Conservation (phyloP, 2,888 invertebrate species). For the Patella depressa region DNA sequence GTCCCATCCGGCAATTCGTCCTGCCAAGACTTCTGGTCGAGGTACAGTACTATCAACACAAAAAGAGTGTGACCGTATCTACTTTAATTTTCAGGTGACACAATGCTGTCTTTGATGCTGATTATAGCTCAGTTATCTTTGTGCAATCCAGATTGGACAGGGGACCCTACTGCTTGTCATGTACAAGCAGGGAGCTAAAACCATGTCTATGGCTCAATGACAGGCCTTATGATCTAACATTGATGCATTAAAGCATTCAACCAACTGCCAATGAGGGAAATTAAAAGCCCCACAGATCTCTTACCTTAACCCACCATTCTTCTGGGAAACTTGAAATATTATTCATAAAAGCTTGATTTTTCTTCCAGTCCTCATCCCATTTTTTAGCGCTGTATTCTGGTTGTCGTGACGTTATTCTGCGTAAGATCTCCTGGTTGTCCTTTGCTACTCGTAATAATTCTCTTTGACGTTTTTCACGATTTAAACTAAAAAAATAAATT, state of each 20-base stretch:
- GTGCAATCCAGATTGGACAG: neutral
- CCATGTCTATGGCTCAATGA: too few relatives aligned
- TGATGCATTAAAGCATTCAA: too few relatives aligned
- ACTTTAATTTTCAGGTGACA: too few relatives aligned
- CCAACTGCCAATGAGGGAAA: too few relatives aligned
- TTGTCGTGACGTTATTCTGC: conserved; percentile 63
- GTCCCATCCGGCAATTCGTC: too few relatives aligned
- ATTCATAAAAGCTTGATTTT: conserved; percentile 68
- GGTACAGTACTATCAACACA: too few relatives aligned
- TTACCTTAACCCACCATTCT: conserved; percentile 67
- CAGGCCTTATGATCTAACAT: too few relatives aligned
- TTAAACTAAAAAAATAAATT: conserved; percentile 58
- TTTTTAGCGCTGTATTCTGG: conserved; percentile 66
- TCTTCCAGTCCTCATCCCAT: conserved; percentile 68
- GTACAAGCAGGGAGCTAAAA: too few relatives aligned
- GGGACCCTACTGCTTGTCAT: too few relatives aligned
- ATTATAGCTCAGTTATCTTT: neutral
- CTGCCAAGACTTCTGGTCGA: too few relatives aligned
- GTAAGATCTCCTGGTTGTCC: conserved; percentile 70
- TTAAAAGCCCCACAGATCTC: neutral
- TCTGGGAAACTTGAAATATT: conserved; percentile 68
- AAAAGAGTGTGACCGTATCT: too few relatives aligned
- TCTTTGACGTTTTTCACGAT: conserved; percentile 69
- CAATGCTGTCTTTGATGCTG: neutral
- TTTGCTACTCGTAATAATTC: conserved; percentile 68